Evolutionary conservation across 2,797 vertebrate genomes (phyloP), one percentile per base, ranked within the genome.

Genomic region (Eidolon dupreanum): DNA sequence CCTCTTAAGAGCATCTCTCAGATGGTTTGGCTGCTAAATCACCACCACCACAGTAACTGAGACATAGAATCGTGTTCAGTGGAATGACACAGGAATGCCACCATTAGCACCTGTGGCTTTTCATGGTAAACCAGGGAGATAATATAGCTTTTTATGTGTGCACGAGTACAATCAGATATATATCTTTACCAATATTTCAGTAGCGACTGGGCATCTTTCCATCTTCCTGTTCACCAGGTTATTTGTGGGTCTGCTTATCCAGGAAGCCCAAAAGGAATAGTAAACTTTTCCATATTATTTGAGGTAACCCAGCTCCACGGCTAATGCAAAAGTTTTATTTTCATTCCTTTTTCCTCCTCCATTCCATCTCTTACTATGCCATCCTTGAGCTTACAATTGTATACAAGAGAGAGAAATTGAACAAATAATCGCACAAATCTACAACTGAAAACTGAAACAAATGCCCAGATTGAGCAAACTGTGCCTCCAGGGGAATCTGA

Each of bases 1-100:
- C 51, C 86, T 88, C 93, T 66, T 36, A 82, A 38, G 68, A 95
- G 63, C 33, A 20, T 33, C 74, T 70, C 82, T 82, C 65, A 8
- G 13, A 59, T 0, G 1, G 26, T 38, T 85, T 65, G 93, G 31
- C 92, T 65, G 75, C 88, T 93, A 87, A 91, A 88, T 94, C 93
- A 85, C 70, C 41, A 49, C 10, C 38, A 46, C 57, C 0, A 0
- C 87, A 65, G 84, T 97, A 93, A 97, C 77, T 93, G 90, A 93
- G 96, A 94, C 92, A 93, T 92, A 97, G 93, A 97, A 94, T 93
- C 90, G 89, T 2, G 75, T 66, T 78, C 8, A 0, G 5, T 85
- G 92, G 92, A 95, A 77, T 88, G 28, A 90, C 65, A 95, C 84
- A 71, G 84, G 90, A 94, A 88, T 41, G 36, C 84, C 91, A 57